Conservation (phyloP, 2,113 vertebrate species). For the Mesitornis unicolor region DNA sequence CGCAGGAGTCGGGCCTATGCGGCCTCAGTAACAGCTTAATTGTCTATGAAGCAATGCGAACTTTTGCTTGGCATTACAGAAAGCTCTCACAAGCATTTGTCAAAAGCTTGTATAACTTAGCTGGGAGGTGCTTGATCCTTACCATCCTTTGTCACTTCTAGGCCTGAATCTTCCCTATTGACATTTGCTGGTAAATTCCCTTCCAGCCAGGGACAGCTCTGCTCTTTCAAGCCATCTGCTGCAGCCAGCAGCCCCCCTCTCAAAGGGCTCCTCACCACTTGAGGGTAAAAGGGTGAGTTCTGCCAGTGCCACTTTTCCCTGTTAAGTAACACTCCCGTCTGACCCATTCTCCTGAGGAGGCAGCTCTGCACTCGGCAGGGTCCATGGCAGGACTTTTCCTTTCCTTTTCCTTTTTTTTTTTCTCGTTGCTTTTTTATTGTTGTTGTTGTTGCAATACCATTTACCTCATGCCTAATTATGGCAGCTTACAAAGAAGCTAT, state of each 20-base stretch:
- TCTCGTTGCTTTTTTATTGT: not conserved
- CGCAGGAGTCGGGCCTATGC: accelerated
- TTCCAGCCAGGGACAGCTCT: not conserved
- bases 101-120: not conserved
- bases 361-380: not conserved
- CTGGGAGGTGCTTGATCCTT: accelerated
- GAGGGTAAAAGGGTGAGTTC: not conserved
- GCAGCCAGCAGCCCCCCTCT: not conserved
- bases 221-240: not conserved
- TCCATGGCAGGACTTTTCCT: not conserved
- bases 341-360: not conserved
- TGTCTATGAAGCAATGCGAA: not conserved
- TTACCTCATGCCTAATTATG: not conserved
- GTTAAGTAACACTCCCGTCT: not conserved
- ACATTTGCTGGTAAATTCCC: not conserved
- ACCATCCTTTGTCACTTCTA: not conserved
- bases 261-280: not conserved
- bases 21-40: not conserved
- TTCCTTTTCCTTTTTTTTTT: not conserved
- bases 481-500: not conserved
- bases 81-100: not conserved
- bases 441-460: not conserved
- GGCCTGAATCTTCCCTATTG: not conserved
- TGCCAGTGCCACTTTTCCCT: not conserved
- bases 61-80: not conserved